These are phyloP conservation scores for Augochlora pura DNA, from an alignment of 1,140 invertebrate species.

Conservation along the genomic window DNA sequence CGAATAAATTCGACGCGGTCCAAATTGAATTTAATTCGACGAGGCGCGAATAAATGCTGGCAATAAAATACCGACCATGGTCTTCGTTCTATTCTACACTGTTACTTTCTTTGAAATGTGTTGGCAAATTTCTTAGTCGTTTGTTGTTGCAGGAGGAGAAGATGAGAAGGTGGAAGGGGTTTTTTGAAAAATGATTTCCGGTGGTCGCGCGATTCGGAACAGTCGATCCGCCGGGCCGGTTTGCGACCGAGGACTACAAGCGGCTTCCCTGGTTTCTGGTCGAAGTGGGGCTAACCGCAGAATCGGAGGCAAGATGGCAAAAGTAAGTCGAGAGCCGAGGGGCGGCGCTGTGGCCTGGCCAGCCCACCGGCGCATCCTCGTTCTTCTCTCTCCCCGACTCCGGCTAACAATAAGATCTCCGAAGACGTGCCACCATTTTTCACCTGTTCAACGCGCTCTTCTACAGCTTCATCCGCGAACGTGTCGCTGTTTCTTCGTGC, in stretches of 20 bases:
- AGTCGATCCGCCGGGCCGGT: slow-evolving; percentile 33
- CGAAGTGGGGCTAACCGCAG: slow-evolving; percentile 77
- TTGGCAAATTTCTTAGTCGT: too few relatives aligned
- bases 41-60: too few relatives aligned
- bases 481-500: too few relatives aligned
- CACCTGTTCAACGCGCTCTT: neutral
- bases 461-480: too few relatives aligned
- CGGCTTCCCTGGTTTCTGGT: slow-evolving; percentile 72
- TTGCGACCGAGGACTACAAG: slow-evolving; percentile 66
- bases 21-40: too few relatives aligned
- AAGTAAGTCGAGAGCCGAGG: slow-evolving; percentile 76
- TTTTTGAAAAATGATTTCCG: neutral
- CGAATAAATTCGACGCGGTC: too few relatives aligned
- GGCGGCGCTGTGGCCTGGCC: slow-evolving; percentile 77
- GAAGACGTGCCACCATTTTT: slow-evolving; percentile 50
- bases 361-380: slow-evolving; percentile 76
- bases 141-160: neutral
- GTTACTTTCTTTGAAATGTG: too few relatives aligned
- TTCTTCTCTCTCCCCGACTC: slow-evolving; percentile 62
- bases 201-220: slow-evolving; percentile 3
- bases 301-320: slow-evolving; percentile 78
- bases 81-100: too few relatives aligned
- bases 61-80: too few relatives aligned
- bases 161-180: neutral
- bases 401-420: slow-evolving; percentile 43